phyloP scores from a whole-genome alignment of 2,797 vertebrate species.

The Pseudocheirus occidentalis region DNA sequence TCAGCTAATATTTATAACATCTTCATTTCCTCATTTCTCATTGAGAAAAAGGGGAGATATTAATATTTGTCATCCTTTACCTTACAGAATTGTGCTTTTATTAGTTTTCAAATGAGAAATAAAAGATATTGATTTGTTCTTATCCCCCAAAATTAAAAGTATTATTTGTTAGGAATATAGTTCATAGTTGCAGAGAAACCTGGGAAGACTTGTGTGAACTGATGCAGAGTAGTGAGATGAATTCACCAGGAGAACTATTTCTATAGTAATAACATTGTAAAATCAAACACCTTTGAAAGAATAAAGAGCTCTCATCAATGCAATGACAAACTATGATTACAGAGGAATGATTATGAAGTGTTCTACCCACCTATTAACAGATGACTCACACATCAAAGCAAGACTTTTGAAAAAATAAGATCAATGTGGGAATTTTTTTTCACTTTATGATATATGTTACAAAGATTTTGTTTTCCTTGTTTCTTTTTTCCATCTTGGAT shows the following conservation, averaged over 20 bases:
- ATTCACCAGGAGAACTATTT: background rate
- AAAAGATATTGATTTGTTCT: background rate
- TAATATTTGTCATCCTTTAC: background rate
- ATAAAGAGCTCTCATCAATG: background rate
- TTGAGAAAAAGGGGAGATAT: background rate
- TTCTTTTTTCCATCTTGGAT: background rate
- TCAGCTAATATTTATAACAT: background rate
- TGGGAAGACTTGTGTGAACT: background rate
- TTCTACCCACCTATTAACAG: background rate
- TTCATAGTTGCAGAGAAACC: background rate
- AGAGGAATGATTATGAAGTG: background rate
- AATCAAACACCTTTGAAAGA: background rate
- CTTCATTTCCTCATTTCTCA: background rate
- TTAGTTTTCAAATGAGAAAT: background rate
- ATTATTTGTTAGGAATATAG: background rate
- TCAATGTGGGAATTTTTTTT: background rate
- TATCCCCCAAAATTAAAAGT: background rate
- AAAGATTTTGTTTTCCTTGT: background rate
- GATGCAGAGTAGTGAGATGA: background rate
- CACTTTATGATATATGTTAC: background rate
- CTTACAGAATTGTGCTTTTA: background rate
- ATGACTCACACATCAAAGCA: background rate
- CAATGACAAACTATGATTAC: background rate
- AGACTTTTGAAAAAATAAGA: background rate
- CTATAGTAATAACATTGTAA: background rate